Evolutionary conservation across 2,888 invertebrate genomes (phyloP), one percentile per base, ranked within the genome.

Genomic region (Keiferia lycopersicella): DNA sequence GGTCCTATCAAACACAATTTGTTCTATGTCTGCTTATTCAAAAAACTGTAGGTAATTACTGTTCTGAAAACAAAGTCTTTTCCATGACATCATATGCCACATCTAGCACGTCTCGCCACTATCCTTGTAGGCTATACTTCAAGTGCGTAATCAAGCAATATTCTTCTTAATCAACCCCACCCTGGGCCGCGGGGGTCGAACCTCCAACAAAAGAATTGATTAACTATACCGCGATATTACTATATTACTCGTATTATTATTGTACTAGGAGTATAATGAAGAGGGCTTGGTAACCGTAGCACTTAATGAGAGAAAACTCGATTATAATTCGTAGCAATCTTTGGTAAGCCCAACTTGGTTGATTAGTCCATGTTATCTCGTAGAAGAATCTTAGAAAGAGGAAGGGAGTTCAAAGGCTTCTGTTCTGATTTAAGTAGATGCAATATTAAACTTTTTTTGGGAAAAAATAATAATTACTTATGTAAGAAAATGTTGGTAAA

Each of bases 111-210:
- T n/a, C n/a, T n/a, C n/a, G n/a, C n/a, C n/a, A n/a, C n/a, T 66
- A 69, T 86, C 85, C 69, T 68, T 71, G 86, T 75, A 75, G 72
- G 68, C 80, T 78, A 88, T 88, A 88, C 87, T 88, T 89, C 78
- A 87, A 86, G 82, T 81, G 80, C 79, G 87, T 91, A 91, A 91
- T 91, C 91, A 91, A 90, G 89, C 86, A 91, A 91, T 91, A 91
- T 89, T 89, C 90, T 88, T 90, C 88, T 87, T 91, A 91, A 91
- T 91, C 91, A 91, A 86, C 89, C 91, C 89, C 88, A 84, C 90
- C 91, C 88, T 84, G 81, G 76, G 78, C 74, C 71, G 72, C 80
- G 84, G 87, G 88, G 90, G 90, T 86, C 87, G 90, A 84, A 87
- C 86, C 87, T 70, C 87, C 89, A 88, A 90, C 91, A 91, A 91